Conservation (phyloP, 2,797 vertebrate species). For the Spondyliosoma cantharus region DNA sequence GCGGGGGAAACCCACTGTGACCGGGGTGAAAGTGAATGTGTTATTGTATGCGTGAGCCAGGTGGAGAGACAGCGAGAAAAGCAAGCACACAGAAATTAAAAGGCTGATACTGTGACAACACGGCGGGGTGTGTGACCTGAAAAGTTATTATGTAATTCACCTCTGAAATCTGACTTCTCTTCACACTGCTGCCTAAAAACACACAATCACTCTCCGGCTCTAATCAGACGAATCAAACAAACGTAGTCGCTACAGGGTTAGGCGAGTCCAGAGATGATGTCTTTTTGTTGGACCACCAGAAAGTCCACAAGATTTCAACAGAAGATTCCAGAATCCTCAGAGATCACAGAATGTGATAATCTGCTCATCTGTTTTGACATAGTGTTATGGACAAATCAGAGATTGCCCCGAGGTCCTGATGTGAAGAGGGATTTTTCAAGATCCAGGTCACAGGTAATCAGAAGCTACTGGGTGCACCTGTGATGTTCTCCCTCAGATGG, state of each 20-base stretch:
- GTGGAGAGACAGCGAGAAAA: not conserved
- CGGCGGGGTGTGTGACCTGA: not conserved
- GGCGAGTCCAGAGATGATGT: not conserved
- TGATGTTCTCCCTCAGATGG: no score
- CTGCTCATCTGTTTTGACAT: no score
- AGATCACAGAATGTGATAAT: no score
- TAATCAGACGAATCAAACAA: not conserved
- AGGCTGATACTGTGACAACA: not conserved
- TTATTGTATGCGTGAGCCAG: conserved; percentile 7
- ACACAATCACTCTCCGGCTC: not conserved
- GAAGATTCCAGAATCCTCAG: no score
- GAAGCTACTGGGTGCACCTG: no score
- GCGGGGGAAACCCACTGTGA: conserved; percentile 38
- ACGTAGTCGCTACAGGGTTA: not conserved
- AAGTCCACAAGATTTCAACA: not conserved
- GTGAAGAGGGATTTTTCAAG: no score
- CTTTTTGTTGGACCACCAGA: not conserved
- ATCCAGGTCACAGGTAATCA: no score
- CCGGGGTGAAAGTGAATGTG: conserved; percentile 9
- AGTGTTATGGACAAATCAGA: no score
- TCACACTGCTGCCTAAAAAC: not conserved
- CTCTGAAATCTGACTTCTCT: conserved; percentile 24
- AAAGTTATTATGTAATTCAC: conserved; percentile 8
- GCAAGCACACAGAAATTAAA: not conserved
- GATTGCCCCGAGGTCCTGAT: no score